Percentiles rank a stretch among this genome's conserved stretches.
These are phyloP conservation scores for fruit fly (Drosophila melanogaster) DNA, from an alignment of 1,140 invertebrate genomes.

Conservation along the genomic window Release_6_plus_ISO1_MT NT_033779.5:6926001-6926500, in stretches of 20 bases:
- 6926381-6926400: background rate
- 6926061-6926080: slow-evolving; percentile 72
- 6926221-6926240: slow-evolving; percentile 14
- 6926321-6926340: background rate
- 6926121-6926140: slow-evolving; percentile 82
- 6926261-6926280: slow-evolving; percentile 27
- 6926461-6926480: slow-evolving; percentile 76
- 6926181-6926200: background rate
- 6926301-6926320: background rate
- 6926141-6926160: slow-evolving; percentile 67
- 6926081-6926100: slow-evolving; percentile 57
- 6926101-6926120: slow-evolving; percentile 80
- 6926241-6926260: background rate
- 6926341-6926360: background rate
- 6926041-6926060: slow-evolving; percentile 71
- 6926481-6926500: slow-evolving; percentile 80
- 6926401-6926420: background rate
- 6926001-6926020: slow-evolving; percentile 72
- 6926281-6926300: slow-evolving; percentile 31
- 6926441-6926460: slow-evolving; percentile 39
- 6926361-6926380: background rate
- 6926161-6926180: slow-evolving; percentile 5
- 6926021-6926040: slow-evolving; percentile 52
- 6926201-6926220: slow-evolving; percentile 35
- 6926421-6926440: slow-evolving; percentile 9